phyloP scores from a whole-genome alignment of 2,113 vertebrate species.

The Oncorhynchus masou region DNA sequence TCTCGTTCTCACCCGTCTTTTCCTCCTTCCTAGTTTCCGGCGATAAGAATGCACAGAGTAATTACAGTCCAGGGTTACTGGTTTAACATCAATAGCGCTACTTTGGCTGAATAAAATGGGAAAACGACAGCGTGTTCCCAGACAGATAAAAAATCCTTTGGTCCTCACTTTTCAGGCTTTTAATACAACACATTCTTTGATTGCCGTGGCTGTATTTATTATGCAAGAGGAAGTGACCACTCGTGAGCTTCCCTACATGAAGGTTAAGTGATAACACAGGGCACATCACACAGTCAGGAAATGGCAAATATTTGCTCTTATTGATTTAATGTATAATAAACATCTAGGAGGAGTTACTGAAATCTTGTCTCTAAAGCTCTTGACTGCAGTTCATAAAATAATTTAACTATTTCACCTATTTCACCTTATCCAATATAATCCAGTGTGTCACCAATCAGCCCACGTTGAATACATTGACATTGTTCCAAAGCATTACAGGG shows the following conservation, averaged over 20 bases:
- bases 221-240: slow-evolving; percentile 3
- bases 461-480: slow-evolving; percentile 36
- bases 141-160: slow-evolving; percentile 55
- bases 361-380: not conserved
- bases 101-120: slow-evolving; percentile 41
- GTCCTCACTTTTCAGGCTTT: slow-evolving; percentile 30
- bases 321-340: not conserved
- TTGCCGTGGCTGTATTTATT: slow-evolving; percentile 14
- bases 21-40: slow-evolving; percentile 26
- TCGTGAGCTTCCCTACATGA: not conserved
- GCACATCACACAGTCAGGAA: not conserved
- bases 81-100: slow-evolving; percentile 51
- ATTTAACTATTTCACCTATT: not conserved
- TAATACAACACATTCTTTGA: slow-evolving; percentile 30
- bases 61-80: slow-evolving; percentile 40
- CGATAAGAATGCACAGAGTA: slow-evolving; percentile 37
- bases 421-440: not conserved
- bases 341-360: not conserved
- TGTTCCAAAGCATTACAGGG: slow-evolving; percentile 48
- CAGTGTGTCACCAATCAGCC: slow-evolving; percentile 14
- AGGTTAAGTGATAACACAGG: not conserved
- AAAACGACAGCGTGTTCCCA: slow-evolving; percentile 44
- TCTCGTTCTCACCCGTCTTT: not conserved
- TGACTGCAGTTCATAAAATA: too few species aligned
- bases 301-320: not conserved